phyloP scores from a whole-genome alignment of 2,113 vertebrate genomes.

The Melanotaenia duboulayi region DNA sequence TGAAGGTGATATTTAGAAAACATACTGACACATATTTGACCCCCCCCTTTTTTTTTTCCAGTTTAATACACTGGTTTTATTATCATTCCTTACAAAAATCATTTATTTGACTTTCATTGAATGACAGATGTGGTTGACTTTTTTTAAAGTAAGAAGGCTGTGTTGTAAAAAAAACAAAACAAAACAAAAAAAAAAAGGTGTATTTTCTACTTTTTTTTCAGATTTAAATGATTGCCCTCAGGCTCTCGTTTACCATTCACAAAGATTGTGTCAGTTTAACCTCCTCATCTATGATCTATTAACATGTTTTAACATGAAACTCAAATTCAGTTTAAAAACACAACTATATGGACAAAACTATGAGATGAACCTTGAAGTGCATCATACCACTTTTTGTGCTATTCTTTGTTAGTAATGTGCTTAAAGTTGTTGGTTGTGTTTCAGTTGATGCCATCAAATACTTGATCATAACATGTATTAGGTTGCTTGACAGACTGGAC shows the following conservation, averaged over 20 bases:
- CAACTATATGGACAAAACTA: constrained; percentile 24
- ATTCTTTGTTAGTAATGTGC: constrained; percentile 53
- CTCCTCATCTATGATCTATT: constrained; percentile 12
- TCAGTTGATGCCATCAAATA: constrained; percentile 50
- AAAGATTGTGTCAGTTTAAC: constrained; percentile 7
- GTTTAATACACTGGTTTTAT: constrained; percentile 44
- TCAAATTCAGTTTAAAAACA: constrained; percentile 19
- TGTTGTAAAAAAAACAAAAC: constrained; percentile 37
- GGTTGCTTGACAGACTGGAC: constrained; percentile 71
- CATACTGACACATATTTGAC: constrained; percentile 31
- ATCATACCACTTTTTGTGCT: constrained; percentile 22
- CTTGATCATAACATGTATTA: constrained; percentile 67
- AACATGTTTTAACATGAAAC: constrained; percentile 45
- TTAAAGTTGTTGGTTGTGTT: constrained; percentile 42
- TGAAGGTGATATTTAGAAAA: constrained; percentile 41
- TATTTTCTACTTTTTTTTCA: constrained; percentile 56
- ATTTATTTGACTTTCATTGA: constrained; percentile 27
- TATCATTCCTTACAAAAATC: constrained; percentile 22
- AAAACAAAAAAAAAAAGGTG: too few species aligned
- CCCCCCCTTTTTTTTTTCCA: constrained; percentile 24
- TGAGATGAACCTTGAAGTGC: constrained; percentile 33
- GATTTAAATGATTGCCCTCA: constrained; percentile 35
- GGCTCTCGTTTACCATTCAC: constrained; percentile 30
- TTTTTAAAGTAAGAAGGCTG: constrained; percentile 28
- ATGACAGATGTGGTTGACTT: constrained; percentile 35